Base-by-base conservation (phyloP, 2,888 invertebrate genomes). In the Osedax frankpressi region DNA sequence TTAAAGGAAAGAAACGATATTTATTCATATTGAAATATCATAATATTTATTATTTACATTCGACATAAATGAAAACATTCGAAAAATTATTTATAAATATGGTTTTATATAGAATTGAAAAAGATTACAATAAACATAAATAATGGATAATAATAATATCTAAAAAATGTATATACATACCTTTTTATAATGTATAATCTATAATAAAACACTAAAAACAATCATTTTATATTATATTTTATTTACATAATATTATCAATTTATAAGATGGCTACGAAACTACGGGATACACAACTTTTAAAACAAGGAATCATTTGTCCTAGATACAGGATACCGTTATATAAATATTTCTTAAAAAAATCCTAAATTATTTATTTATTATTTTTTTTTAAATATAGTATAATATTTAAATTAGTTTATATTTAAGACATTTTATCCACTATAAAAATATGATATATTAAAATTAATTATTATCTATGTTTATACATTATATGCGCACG, bases 231-330 rank as follows among this genome's bases (percentile, higher is more conserved):
- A 19, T 11, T 44, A 44, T 44, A 44, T 6, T 44, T 44, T 44
- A 44, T 44, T 44, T 44, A 44, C 44, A 44, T 44, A 44, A 44
- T 44, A 44, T 11, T 44, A 44, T 11, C 44, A 44, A 44, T 11
- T 44, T 44, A 11, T 19, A 44, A 44, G 44, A 74, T 74, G 60
- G 60, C 72, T 28, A 65, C 65, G 72, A 63, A 65, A 65, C 72
- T 30, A 29, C 30, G 30, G 72, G 72, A 65, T 72, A 65, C 72
- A 65, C 72, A 65, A 65, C 62, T 72, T 72, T 72, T 60, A 65
- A 65, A 65, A 65, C 72, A 72, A 65, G 65, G 62, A 72, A 65
- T 63, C 28, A 65, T 72, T 63, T 65, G 72, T 30, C 65, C 65
- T 72, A 44, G 44, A 44, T 44, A 44, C 44, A 44, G 19, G 44